These are phyloP conservation scores for Drosophila demipolita DNA, from an alignment of 2,888 invertebrate genomes.

Conservation along the genomic window DNA sequence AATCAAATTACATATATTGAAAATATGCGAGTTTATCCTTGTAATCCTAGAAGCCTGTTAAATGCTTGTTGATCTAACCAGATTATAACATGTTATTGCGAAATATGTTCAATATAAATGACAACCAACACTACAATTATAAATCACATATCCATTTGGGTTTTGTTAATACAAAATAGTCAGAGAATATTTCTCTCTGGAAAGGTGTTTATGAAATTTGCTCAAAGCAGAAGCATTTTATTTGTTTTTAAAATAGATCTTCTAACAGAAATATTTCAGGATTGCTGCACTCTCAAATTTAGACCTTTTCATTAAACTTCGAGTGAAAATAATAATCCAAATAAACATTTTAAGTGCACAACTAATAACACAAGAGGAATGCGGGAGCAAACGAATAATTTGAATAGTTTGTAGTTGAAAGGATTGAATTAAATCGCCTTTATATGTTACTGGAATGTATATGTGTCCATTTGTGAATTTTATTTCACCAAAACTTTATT, in stretches of 20 bases:
- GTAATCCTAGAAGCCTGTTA: conserved; percentile 22
- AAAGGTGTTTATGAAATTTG: neutral
- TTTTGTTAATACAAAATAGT: neutral
- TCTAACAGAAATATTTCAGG: neutral
- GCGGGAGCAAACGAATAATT: neutral
- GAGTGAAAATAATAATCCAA: neutral
- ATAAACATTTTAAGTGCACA: neutral
- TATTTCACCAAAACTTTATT: neutral
- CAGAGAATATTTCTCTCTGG: neutral
- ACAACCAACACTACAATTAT: neutral
- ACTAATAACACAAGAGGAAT: no score
- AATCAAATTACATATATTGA: neutral
- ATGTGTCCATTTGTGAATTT: conserved; percentile 3
- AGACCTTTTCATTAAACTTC: neutral
- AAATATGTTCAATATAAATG: neutral
- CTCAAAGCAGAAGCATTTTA: neutral
- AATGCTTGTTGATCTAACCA: neutral
- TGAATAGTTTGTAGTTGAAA: neutral
- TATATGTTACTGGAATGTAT: conserved; percentile 20
- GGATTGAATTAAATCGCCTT: conserved; percentile 20
- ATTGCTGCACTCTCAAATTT: neutral
- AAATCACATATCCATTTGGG: neutral
- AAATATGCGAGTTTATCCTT: neutral
- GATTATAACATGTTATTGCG: neutral
- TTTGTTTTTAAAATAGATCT: neutral